Evolutionary conservation across 2,113 vertebrate species (phyloP), one percentile per base, ranked within the genome.

Genomic region (Heterocephalus glaber): DNA sequence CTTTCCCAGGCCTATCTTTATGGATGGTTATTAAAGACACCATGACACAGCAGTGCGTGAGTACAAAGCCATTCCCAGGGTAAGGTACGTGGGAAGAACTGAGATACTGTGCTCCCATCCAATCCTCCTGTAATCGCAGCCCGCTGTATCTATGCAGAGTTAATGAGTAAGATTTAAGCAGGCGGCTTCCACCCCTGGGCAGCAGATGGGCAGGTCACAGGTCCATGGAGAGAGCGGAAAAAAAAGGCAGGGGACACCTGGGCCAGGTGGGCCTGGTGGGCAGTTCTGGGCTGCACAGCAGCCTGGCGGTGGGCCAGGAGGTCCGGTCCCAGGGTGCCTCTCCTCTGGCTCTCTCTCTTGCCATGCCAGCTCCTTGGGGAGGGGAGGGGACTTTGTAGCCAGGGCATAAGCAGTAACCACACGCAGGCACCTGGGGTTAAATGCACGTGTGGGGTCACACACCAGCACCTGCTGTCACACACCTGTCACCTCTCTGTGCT

Each of bases 61-160:
- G 99, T 99, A 99, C 98, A 98, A 98, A 98, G 98, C 98, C 98
- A 98, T 99, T 98, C 97, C 95, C 97, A 97, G 99, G 98, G 98
- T 98, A 98, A 99, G 99, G 99, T 99, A 98, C 99, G 98, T 99
- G 99, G 98, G 99, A 99, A 99, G 98, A 98, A 98, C 98, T 38
- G 97, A 99, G 98, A 99, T 99, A 98, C 96, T 83, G 98, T 85
- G 90, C 98, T 99, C 98, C 98, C 99, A 99, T 98, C 98, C 98
- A 98, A 98, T 98, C 97, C 96, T 96, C 93, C 98, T 93, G 98
- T 97, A 98, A 98, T 98, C 97, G 90, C 86, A 61, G 95, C 81
- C 97, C 97, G 96, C 98, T 97, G 35, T 98, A 98, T 98, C 98
- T 97, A 88, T 70, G 96, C 85, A 96, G 97, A 97, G 98, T 98